Evolutionary conservation across 2,888 invertebrate genomes (phyloP), one percentile per base, ranked within the genome.

Genomic region (Leptinotarsa haldemani): DNA sequence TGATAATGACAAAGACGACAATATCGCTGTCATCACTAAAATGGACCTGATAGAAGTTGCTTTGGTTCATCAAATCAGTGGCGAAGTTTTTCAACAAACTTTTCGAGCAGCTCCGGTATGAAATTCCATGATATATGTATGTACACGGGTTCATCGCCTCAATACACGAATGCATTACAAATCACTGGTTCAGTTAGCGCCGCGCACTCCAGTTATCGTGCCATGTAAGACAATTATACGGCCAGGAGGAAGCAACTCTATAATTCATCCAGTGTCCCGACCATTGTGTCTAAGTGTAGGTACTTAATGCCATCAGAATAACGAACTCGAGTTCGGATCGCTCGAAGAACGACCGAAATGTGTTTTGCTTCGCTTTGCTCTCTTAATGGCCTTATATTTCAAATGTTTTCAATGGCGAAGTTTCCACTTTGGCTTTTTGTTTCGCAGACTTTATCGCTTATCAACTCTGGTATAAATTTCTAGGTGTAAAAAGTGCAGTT

Each of bases 241-340:
- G 83, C 82, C 84, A 84, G 85, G 85, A 85, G 85, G 85, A 85
- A 85, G 85, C 84, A 85, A 85, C 85, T 85, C 84, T 85, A 86
- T 86, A 85, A 85, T 85, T 86, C 86, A 85, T 84, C 83, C 84
- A 82, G 78, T 84, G 86, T 86, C 85, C 84, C 83, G 80, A 82
- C 82, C 85, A 86, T 85, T 85, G 85, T 85, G 84, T 84, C 83
- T 84, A 83, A 85, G 85, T 84, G 83, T 82, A 82, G 83, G 83
- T 84, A 84, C 85, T 84, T 85, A 85, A 83, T 83, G 83, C 80
- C 79, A 77, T 73, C 79, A 73, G 81, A 80, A 82, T 82, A 82
- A 82, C 82, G 81, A 82, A 84, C 81, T 83, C 82, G 80, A 79
- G 79, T 79, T 77, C 74, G 80, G 77, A 80, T 80, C 80, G 80